phyloP scores from a whole-genome alignment of 2,797 vertebrate species.

The Simalia tracyae region DNA sequence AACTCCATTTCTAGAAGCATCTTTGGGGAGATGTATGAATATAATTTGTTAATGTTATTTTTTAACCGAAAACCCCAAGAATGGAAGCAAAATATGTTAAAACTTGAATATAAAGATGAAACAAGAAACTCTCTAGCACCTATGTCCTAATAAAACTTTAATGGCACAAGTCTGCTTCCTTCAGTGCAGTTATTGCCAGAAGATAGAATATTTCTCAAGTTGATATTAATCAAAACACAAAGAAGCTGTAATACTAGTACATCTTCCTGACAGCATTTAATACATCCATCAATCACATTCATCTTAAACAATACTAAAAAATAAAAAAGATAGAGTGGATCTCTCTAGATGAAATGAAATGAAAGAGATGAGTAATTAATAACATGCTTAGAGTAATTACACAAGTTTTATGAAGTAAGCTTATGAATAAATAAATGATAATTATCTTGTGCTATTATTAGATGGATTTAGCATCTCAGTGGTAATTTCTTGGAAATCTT shows the following conservation, averaged over 20 bases:
- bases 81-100: slow-evolving; percentile 27
- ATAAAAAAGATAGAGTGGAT: slow-evolving; percentile 10
- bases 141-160: slow-evolving; percentile 7
- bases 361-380: neutral
- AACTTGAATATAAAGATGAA: slow-evolving; percentile 20
- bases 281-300: slow-evolving; percentile 4
- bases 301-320: slow-evolving; percentile 21
- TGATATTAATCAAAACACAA: slow-evolving; percentile 26
- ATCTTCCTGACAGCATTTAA: slow-evolving; percentile 18
- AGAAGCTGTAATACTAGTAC: slow-evolving; percentile 29
- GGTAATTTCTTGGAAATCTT: neutral
- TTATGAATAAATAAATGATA: neutral
- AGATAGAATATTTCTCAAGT: slow-evolving; percentile 37
- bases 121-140: neutral
- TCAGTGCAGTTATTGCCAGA: neutral
- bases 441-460: neutral
- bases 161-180: neutral
- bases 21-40: slow-evolving; percentile 7
- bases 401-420: neutral
- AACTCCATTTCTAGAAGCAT: neutral
- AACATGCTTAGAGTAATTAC: neutral
- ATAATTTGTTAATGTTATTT: neutral
- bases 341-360: neutral
- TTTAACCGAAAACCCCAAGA: slow-evolving; percentile 15
- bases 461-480: neutral